Evolutionary conservation across 1,140 invertebrate species (phyloP), one percentile per base, ranked within the genome.

Genomic region (Lamellibrachia luymesi): DNA sequence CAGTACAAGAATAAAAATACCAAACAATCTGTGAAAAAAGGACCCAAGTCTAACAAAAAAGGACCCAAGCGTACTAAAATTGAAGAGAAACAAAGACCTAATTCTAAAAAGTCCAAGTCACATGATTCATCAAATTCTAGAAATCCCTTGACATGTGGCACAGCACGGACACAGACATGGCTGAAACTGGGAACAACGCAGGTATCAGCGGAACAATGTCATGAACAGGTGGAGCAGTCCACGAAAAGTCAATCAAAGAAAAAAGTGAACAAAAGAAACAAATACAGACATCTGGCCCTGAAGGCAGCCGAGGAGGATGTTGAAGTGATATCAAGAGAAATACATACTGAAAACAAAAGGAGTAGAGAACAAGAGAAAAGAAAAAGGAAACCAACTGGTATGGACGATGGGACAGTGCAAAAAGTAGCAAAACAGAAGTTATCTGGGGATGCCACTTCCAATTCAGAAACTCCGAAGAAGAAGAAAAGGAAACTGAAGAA

Each of bases 181-280:
- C 13, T 10, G 25, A 91, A 8, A n/a, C 2, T 50, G 22, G 50
- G 22, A 13, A 91, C 49, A 51, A 91, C 10, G n/a, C 49, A 91
- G 50, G 2, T n/a, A n/a, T 25, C 91, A 91, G 27, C 38, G 2
- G 7, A 91, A 50, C 49, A 27, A 25, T 13, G 51, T n/a, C 49
- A 91, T 2, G 25, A 91, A n/a, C 38, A 91, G 49, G 7, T 91
- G 91, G 51, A 91, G 51, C 10, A 27, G 17, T 25, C 38, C 38
- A 91, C 1, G 91, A 91, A 91, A 27, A 22, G 51, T 91, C 17
- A 91, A 2, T 49, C 51, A 91, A 91, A 91, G 91, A 91, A n/a
- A 91, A 91, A 91, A 25, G 4, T 13, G n/a, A 64, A 91, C 38
- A 91, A 91, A 51, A 91, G 51, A 91, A 91, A 91, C 10, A 91